Evolutionary conservation across 2,113 vertebrate genomes (phyloP), one percentile per base, ranked within the genome.

Genomic region (Sapajus apella): DNA sequence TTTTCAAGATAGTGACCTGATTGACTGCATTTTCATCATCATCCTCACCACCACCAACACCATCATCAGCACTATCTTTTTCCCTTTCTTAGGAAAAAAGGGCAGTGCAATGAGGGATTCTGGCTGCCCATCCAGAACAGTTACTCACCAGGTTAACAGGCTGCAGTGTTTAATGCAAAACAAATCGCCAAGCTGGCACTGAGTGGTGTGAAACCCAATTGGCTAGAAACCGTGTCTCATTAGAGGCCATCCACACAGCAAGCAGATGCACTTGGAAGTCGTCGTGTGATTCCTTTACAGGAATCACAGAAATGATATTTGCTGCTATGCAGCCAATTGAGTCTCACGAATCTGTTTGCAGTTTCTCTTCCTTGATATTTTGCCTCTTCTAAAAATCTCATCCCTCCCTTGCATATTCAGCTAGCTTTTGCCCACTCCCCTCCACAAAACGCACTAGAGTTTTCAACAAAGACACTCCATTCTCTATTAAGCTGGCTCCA

Each of bases 91-190:
- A 97, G 58, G 73, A 94, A 94, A 85, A 97, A 97, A 95, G 77
- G 27, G 66, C 92, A 97, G 89, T 91, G 52, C 64, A 90, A 52
- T 50, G 76, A 76, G 40, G 77, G 32, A 75, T 93, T 94, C 70
- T 94, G 66, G 52, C 93, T 97, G 95, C 72, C 77, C 79, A 77
- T 30, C 43, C 40, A 76, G 91, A 94, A 79, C 66, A 73, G 87
- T 92, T 95, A 93, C 84, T 73, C 72, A 86, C 72, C 70, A 52
- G 97, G 96, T 95, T 98, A 97, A 92, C 91, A 96, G 94, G 83
- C 96, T 97, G 90, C 90, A 92, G 94, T 95, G 97, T 96, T 98
- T 97, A 96, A 97, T 96, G 82, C 68, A 96, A 96, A 98, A 97
- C 84, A 97, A 95, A 98, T 98, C 82, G n/a, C 90, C 23, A 82